Base-by-base conservation (phyloP, 2,888 invertebrate genomes). In the Troides oblongomaculatus region DNA sequence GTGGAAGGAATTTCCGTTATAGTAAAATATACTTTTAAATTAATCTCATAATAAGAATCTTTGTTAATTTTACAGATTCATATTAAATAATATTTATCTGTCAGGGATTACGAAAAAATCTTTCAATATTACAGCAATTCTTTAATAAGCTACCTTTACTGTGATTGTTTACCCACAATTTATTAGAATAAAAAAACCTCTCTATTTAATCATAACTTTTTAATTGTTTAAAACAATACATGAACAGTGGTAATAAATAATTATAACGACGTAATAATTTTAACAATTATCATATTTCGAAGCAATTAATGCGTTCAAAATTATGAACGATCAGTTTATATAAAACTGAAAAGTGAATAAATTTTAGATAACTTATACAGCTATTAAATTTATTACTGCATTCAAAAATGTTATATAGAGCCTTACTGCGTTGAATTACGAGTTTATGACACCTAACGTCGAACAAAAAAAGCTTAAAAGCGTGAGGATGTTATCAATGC, bases 1-100 rank as follows among this genome's bases (percentile, higher is more conserved):
- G 77, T 81, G 76, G 80, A 81, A 81, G 81, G 83, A 88, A 86
- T 87, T 89, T 87, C 84, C 83, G 84, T 79, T 78, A 80, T 82
- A 83, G 83, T 83, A 82, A 82, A 81, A 81, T 77, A 80, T 79
- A 87, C 86, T 83, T 81, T 72, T 68, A 71, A 73, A 62, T 72
- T 74, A 75, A 62, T 53, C 12, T 57, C 23, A 43, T 61, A 46
- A n/a, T 30, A 58, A 46, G n/a, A 53, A 58, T 12, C 25, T 39
- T 56, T 69, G n/a, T 23, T 56, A 53, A 56, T 39, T 21, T 56
- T 53, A 18, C n/a, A 5, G 5, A 7, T 53, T 53, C 6, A 53
- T 53, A 53, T n/a, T n/a, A n/a, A 53, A n/a, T n/a, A 53, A 53
- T 46, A 14, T 4, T 46, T 46, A 4, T 53, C 53, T 53, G n/a